phyloP scores from a whole-genome alignment of 2,797 vertebrate genomes.

The Heterohyrax brucei region DNA sequence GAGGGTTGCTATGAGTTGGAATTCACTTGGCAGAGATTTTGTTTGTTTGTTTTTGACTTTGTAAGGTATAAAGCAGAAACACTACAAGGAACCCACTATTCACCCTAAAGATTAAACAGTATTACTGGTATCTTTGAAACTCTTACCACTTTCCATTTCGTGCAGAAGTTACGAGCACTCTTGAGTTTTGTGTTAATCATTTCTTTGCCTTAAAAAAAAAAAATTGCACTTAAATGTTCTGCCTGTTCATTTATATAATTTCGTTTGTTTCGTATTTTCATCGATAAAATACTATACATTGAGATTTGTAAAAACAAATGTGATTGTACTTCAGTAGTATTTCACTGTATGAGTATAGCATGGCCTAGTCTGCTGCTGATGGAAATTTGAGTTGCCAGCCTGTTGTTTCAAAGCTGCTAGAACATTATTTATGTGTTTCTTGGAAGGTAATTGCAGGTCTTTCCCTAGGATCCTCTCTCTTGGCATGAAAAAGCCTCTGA shows the following conservation, averaged over 20 bases:
- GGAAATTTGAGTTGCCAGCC: background rate
- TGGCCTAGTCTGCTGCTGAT: background rate
- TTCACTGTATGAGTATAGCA: background rate
- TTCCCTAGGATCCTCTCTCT: conserved; percentile 24
- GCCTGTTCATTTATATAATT: background rate
- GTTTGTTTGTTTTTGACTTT: too few relatives aligned
- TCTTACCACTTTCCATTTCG: background rate
- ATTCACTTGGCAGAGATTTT: too few relatives aligned
- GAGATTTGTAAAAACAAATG: background rate
- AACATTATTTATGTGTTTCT: background rate
- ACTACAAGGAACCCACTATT: background rate
- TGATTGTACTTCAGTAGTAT: background rate
- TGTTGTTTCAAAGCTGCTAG: background rate
- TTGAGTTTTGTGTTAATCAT: conserved; percentile 1
- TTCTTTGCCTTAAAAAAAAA: background rate
- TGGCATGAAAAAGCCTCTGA: conserved; percentile 19
- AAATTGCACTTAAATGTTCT: background rate
- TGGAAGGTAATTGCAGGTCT: background rate
- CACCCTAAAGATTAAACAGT: background rate
- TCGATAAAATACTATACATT: conserved; percentile 12
- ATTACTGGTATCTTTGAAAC: background rate
- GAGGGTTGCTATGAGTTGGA: too few relatives aligned
- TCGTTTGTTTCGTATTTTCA: background rate
- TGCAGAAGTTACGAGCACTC: background rate
- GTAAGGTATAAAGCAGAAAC: conserved; percentile 16